Evolutionary conservation across 2,888 invertebrate genomes (phyloP), one percentile per base, ranked within the genome.

Genomic region (Mactromeris polynyma): DNA sequence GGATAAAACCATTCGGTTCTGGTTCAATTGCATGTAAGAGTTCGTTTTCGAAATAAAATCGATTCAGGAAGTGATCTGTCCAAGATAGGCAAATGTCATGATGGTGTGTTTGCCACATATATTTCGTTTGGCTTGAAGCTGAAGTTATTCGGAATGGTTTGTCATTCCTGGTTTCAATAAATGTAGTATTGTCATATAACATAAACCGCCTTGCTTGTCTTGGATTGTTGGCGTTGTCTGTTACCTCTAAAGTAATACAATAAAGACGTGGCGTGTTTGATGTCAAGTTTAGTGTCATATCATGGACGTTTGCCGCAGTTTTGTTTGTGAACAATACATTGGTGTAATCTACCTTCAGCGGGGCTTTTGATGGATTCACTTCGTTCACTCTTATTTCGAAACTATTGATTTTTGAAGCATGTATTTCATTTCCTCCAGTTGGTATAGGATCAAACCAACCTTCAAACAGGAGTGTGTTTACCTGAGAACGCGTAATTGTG

Each of bases 61-160:
- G 91, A 78, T 1, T 79, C 51, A 4, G 58, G 79, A 78, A 90
- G 88, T 11, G 33, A 19, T 89, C 86, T 38, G 58, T 86, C 93
- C 92, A 93, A 19, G 77, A 40, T 2, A 92, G 19, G 58, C 90
- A 89, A 36, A 93, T 79, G 2, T 83, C 31, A 6, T 86, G 81
- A 36, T 89, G 89, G 42, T 88, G 84, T 17, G 88, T 89, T 81
- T 93, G 93, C 93, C 93, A 93, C 2, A 36, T 84, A 54, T 51
- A 89, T 1, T 86, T 86, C 0, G 91, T 86, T 3, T 54, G 64
- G 14, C 31, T 26, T 6, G 87, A 87, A 0, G 90, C 92, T 1
- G 93, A 91, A n/a, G 81, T 77, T 11, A 87, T 82, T 2, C 33
- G 21, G 9, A 93, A 77, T 33, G 31, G 51, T 36, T 82, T 64